Conservation (phyloP, 2,797 vertebrate species). For the Corythornis leucogaster region DNA sequence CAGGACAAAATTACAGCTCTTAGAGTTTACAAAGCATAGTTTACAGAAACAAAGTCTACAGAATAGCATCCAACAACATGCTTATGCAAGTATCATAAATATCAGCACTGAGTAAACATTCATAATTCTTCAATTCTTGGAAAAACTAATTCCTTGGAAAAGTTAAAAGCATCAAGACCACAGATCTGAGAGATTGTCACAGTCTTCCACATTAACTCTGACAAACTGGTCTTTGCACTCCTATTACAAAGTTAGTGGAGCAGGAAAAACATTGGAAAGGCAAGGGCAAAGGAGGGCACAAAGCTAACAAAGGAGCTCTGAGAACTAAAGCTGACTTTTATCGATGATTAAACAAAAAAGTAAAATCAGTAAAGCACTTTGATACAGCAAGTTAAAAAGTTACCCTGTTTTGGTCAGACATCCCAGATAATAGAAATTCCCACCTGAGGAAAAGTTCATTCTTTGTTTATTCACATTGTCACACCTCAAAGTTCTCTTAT, state of each 20-base stretch:
- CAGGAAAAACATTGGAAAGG: background rate
- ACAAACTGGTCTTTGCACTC: background rate
- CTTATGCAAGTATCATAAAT: constrained; percentile 7
- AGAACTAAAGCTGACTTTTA: background rate
- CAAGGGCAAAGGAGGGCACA: background rate
- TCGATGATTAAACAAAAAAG: background rate
- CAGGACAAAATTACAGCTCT: background rate
- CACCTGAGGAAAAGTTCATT: background rate
- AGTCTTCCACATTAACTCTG: background rate
- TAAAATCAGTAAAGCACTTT: background rate
- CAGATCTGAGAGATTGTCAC: background rate
- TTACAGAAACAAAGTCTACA: constrained; percentile 15
- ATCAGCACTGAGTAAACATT: constrained; percentile 16
- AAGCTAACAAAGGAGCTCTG: background rate
- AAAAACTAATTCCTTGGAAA: background rate
- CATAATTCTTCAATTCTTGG: background rate
- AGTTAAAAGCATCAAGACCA: background rate
- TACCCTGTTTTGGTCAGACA: background rate
- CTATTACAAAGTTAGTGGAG: background rate
- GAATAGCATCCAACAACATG: background rate
- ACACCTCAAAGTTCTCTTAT: background rate
- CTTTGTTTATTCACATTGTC: background rate
- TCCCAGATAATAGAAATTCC: background rate
- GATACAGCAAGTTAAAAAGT: background rate
- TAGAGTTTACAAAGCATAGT: background rate